Base-by-base conservation (phyloP, 2,797 vertebrate species). In the Simalia tracyae region DNA sequence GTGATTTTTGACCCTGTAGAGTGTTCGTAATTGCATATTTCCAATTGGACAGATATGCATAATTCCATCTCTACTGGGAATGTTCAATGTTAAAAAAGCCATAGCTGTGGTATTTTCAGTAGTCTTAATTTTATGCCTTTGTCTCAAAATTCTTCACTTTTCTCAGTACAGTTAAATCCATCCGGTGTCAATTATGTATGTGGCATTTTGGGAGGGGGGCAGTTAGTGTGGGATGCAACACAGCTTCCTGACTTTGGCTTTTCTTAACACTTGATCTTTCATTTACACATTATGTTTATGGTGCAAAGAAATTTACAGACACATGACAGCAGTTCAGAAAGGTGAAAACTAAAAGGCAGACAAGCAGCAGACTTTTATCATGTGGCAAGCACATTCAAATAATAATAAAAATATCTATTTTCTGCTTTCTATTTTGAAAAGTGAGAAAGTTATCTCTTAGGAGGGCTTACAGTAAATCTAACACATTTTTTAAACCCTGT, bases 301-400 rank as follows among this genome's bases (percentile, higher is more conserved):
- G 96, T 96, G 92, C 94, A 96, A 97, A 96, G 91, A 86, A 81
- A 93, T 97, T 97, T 96, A 96, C 95, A 96, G 96, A 96, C 96
- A 95, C 94, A 95, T 96, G 95, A 97, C 97, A 97, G 95, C 94
- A 95, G 96, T 96, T 97, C 96, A 96, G 89, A 95, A 96, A 96
- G 97, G 96, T 96, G 95, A 97, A 97, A 97, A 97, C 94, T 95
- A 95, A 94, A 96, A 97, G 90, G 94, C 95, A 96, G 94, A 94
- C 94, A 92, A 95, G 93, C 95, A 96, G 92, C 92, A 86, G 94
- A 54, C 93, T 97, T 96, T 95, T 88, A 60, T 95, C 95, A 81
- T 81, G 42, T 81, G 72, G 72, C 72, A 96, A 95, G 93, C 93
- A 95, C 95, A 92, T 95, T 96, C 93, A 89, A 96, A 96, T 95